Evolutionary conservation across 1,140 invertebrate genomes (phyloP).

Genomic region (Leucophenga varia): DNA sequence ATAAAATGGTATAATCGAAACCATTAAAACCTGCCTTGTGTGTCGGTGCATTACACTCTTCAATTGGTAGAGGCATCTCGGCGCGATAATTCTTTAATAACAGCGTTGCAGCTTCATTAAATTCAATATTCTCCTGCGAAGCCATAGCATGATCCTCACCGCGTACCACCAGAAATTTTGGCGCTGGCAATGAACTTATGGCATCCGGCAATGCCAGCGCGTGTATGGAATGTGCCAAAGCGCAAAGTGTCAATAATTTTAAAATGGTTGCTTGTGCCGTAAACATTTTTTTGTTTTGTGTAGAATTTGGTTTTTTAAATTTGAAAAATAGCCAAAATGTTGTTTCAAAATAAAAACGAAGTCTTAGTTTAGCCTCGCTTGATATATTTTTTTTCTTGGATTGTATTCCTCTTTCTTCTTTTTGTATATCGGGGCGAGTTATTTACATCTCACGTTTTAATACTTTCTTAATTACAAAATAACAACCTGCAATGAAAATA

Average conservation of each 20-base stretch:
- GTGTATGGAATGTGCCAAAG: conserved; percentile 44
- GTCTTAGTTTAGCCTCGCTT: too few species aligned
- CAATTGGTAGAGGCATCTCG: conserved; percentile 17
- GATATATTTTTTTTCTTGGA: not conserved
- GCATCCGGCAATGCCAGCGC: conserved; percentile 22
- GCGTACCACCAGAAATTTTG: conserved; percentile 46
- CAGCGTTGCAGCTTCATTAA: conserved; percentile 35
- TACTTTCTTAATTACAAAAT: too few species aligned
- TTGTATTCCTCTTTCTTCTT: not conserved
- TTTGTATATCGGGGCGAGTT: conserved; percentile 15
- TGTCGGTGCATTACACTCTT: conserved; percentile 43
- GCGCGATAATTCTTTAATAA: conserved; percentile 25
- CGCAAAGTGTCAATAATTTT: conserved; percentile 42
- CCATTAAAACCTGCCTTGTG: conserved; percentile 44
- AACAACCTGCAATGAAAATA: conserved; percentile 20
- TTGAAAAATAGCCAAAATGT: too few species aligned
- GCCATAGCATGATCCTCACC: conserved; percentile 18
- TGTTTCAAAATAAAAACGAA: too few species aligned
- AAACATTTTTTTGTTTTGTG: conserved; percentile 25
- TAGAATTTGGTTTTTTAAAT: not conserved
- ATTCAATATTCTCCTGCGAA: conserved; percentile 36
- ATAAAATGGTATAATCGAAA: conserved; percentile 67
- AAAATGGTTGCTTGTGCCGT: conserved; percentile 32
- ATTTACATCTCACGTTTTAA: conserved; percentile 31
- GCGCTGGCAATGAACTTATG: conserved; percentile 10